Conservation (phyloP, 2,113 vertebrate species). For the Myrmecophaga tridactyla region DNA sequence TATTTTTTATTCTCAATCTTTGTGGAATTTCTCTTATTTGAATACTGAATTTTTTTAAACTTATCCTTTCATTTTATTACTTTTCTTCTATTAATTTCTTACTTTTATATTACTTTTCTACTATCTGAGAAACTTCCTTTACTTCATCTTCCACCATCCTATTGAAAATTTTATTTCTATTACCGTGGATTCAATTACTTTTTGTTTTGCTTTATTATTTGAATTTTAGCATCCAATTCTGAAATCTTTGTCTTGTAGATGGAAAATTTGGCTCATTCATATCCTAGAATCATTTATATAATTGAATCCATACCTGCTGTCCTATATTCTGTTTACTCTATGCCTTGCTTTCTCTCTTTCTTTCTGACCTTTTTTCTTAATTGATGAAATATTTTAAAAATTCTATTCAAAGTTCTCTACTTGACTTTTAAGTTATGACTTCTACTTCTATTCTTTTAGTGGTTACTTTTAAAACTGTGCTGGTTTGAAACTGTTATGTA, state of each 20-base stretch:
- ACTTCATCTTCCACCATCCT: background rate
- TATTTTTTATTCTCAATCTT: background rate
- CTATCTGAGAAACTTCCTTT: background rate
- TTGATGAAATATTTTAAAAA: background rate
- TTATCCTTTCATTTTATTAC: background rate
- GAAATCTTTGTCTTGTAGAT: background rate
- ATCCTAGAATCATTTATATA: background rate
- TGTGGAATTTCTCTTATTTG: background rate
- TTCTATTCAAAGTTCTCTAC: background rate
- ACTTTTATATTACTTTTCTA: background rate
- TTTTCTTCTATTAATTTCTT: background rate
- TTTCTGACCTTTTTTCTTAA: background rate
- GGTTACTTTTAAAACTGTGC: background rate
- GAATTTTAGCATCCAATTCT: background rate
- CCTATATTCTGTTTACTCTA: background rate
- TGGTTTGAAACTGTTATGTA: too few relatives aligned
- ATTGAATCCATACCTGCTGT: background rate
- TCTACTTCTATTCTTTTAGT: background rate
- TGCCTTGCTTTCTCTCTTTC: background rate
- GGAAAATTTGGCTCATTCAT: background rate
- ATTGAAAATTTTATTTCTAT: background rate
- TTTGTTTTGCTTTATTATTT: background rate
- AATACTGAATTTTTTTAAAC: background rate
- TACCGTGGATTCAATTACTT: background rate
- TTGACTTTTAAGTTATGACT: background rate